A percentile compares a stretch with the other conserved stretches of the same genome.
These are phyloP conservation scores for Epinotia ramella DNA, from an alignment of 2,888 invertebrate species.

Conservation along the genomic window DNA sequence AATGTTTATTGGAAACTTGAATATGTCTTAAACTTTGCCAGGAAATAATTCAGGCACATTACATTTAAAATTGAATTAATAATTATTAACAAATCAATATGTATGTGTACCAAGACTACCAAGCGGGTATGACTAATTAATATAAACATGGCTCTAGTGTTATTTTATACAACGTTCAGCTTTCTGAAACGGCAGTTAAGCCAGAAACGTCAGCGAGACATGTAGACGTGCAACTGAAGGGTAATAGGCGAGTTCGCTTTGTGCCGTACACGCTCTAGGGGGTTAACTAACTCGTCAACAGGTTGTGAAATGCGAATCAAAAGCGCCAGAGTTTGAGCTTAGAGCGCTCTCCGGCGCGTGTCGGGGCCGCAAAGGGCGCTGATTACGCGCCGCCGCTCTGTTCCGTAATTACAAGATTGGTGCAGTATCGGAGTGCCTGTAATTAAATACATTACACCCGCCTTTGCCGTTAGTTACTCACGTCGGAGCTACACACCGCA, in stretches of 20 bases:
- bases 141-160: not conserved
- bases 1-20: not conserved
- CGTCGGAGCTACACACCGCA: slow-evolving; percentile 33
- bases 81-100: too few species aligned
- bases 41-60: not conserved
- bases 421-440: slow-evolving; percentile 75
- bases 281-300: slow-evolving; percentile 80
- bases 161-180: slow-evolving; percentile 10
- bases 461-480: slow-evolving; percentile 59
- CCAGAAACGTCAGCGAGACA: slow-evolving; percentile 36
- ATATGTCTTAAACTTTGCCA: not conserved
- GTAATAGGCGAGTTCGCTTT: slow-evolving; percentile 63
- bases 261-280: slow-evolving; percentile 68
- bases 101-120: too few species aligned
- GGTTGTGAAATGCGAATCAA: slow-evolving; percentile 80
- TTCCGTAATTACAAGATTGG: slow-evolving; percentile 81
- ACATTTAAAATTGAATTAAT: too few species aligned
- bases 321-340: slow-evolving; percentile 69
- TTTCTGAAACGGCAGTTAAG: slow-evolving; percentile 18
- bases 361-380: slow-evolving; percentile 76
- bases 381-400: slow-evolving; percentile 74
- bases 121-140: not conserved
- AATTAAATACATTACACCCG: slow-evolving; percentile 79
- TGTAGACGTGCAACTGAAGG: slow-evolving; percentile 48
- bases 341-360: slow-evolving; percentile 72